Base-by-base conservation (phyloP, 2,113 vertebrate species). In the Clinocottus analis region DNA sequence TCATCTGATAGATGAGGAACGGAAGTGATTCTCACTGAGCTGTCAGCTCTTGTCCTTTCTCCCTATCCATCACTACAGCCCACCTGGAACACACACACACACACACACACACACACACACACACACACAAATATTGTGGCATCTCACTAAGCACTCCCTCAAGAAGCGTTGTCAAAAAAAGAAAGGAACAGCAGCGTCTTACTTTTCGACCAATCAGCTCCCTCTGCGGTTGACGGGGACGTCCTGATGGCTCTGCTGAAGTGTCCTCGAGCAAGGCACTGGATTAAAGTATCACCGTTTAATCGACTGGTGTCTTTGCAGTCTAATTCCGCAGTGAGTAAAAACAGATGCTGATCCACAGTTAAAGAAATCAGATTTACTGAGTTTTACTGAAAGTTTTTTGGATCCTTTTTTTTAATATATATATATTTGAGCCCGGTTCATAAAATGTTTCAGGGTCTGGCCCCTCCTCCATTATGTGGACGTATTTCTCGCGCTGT, bases 1-100 rank as follows among this genome's bases (percentile, higher is more conserved):
- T 77, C 51, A 47, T 77, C 75, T 91, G 90, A 94, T 88, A 78
- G 78, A 94, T 89, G 86, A 87, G 80, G 60, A 91, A 79, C 81
- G 78, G 65, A 41, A 91, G 61, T 72, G 77, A 75, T 75, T 84
- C 65, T 89, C 75, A 85, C 85, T 72, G 75, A 75, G 87, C 85
- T 88, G 87, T 83, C 89, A 85, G 62, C 65, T 83, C 43, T 37
- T 55, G 79, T 85, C 66, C 23, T 72, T 66, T 67, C 51, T 78
- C 49, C 73, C 61, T 66, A 84, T 92, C 82, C 69, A 87, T 91
- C 93, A 92, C 56, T 16, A 39, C 51, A 68, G 67, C 69, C 76
- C 74, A 89, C 72, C 80, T 84, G 84, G 75, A 63, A 25, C 41
- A 66, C 55, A 73, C 45, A 61, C 45, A 29, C 23, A 39, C 49